Evolutionary conservation across 53 echinoderm and acorn worm species (phyloP).

Genomic region (Hippasteria phrygiana): DNA sequence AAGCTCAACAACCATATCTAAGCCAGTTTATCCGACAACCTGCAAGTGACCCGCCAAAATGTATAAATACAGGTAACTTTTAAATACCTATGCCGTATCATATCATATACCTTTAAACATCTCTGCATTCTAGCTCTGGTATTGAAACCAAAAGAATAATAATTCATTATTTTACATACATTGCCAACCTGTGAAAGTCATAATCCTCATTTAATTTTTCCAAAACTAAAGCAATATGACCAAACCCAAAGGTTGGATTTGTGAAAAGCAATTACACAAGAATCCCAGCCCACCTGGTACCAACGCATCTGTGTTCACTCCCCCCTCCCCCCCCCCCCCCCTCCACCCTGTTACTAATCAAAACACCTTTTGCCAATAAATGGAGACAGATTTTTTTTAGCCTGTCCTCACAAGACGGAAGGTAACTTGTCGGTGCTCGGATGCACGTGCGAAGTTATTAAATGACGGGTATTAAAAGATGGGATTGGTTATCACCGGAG

Average conservation of each 20-base stretch:
- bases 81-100: no score
- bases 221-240: background rate
- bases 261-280: background rate
- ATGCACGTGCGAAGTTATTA: conserved; percentile 24
- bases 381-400: background rate
- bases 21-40: no score
- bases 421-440: background rate
- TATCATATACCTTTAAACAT: no score
- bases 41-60: no score
- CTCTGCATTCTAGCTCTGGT: background rate
- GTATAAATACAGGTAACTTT: no score
- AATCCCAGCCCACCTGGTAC: background rate
- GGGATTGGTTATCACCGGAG: conserved; percentile 20
- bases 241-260: background rate
- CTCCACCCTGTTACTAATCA: background rate
- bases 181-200: background rate
- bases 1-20: no score
- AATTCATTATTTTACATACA: background rate
- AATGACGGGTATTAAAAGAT: conserved; percentile 47
- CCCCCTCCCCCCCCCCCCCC: background rate
- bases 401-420: background rate
- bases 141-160: no score
- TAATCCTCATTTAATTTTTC: background rate
- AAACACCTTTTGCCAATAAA: background rate
- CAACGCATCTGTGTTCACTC: background rate